Evolutionary conservation across 37 sponge, comb jelly and placozoan species (phyloP), one percentile per base, ranked within the genome.

Genomic region (Spongilla lacustris): DNA sequence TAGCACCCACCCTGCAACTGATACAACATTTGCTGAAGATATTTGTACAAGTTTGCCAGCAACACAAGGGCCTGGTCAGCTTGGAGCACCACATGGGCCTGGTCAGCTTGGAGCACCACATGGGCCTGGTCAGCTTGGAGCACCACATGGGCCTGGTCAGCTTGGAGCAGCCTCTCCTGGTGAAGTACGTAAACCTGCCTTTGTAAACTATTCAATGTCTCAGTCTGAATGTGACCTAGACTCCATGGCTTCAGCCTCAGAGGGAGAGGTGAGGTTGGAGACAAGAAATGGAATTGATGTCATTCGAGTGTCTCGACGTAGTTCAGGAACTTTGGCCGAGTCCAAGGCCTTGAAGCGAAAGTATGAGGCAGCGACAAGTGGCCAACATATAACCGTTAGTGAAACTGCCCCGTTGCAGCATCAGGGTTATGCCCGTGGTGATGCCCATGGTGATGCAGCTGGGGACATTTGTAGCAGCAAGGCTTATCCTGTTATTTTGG

Each of bases 201-300:
- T 58, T 17, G 19, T 58, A 19, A 14, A 58, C 58, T 17, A 17
- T 58, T 58, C 58, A 58, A 14, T 58, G 58, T 58, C 58, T 14
- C 58, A 19, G 19, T 58, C 12, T 58, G 58, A 14, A 17, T 58
- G 58, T 58, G 21, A 58, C 46, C 46, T 46, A 46, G 46, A 46
- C 19, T 58, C 58, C 58, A 36, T 29, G 37, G 22, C 31, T 28
- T 76, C 76, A 2, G 22, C 22, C 76, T 36, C 35, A 58, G 58
- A 58, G 58, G 58, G 81, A 37, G 38, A 82, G 67, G 71, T 58
- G 12, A 58, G 58, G 58, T 58, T 58, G 58, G 74, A 87, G 50
- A 50, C 72, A 25, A 86, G 92, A 41, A 69, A 87, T 78, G 92
- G 92, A 5, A 87, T 91, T 37, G 92, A 91, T 79, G 80, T 91